Evolutionary conservation across 2,888 invertebrate species (phyloP).

Genomic region (Pteria penguin): DNA sequence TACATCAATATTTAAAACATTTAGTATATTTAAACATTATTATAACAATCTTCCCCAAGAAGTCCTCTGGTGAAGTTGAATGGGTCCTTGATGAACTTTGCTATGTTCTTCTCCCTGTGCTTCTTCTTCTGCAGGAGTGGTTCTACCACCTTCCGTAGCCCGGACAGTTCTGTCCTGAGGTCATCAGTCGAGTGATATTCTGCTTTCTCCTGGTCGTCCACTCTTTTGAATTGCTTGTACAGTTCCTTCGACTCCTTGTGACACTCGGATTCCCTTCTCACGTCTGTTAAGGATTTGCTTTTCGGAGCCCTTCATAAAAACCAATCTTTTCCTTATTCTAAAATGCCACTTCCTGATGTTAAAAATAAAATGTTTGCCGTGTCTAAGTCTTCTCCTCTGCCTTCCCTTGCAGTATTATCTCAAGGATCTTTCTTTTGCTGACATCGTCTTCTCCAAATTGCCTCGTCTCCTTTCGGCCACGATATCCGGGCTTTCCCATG

Average conservation of each 20-base stretch:
- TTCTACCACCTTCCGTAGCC: background rate
- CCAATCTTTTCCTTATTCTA: background rate
- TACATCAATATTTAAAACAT: no score
- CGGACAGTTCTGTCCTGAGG: background rate
- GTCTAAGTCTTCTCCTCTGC: background rate
- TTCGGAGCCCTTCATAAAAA: background rate
- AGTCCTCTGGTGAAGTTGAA: constrained; percentile 24
- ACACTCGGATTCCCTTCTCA: background rate
- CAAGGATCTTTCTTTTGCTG: background rate
- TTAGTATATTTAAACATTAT: no score
- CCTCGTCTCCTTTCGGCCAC: background rate
- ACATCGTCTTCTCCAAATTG: background rate
- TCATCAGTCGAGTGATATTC: constrained; percentile 9
- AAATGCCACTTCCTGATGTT: constrained; percentile 11
- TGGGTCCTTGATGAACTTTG: constrained; percentile 11
- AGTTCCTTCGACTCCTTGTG: background rate
- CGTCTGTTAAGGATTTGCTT: background rate
- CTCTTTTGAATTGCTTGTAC: background rate
- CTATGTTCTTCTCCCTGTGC: background rate
- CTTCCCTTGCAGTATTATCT: background rate
- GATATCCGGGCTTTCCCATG: background rate
- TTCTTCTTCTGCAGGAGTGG: background rate
- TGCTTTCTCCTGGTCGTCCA: background rate
- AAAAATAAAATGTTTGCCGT: background rate
- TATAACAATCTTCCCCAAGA: constrained; percentile 6